Evolutionary conservation across 2,797 vertebrate genomes (phyloP).

Genomic region (Periparus ater): DNA sequence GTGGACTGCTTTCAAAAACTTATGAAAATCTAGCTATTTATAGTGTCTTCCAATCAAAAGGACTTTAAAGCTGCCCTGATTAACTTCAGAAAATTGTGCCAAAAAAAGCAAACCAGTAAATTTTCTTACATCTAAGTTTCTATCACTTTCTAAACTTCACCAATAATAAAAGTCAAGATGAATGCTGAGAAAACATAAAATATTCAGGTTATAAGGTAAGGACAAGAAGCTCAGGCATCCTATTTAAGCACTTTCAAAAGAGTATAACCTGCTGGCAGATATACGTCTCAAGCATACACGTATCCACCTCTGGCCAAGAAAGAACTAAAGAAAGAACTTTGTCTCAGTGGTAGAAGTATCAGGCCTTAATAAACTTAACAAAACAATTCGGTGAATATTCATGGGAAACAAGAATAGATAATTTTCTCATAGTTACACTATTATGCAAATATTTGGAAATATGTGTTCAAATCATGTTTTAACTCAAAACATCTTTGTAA

Average conservation of each 20-base stretch:
- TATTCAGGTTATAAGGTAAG: background rate
- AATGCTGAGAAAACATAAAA: background rate
- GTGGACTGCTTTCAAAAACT: background rate
- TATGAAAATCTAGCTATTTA: background rate
- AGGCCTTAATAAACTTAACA: background rate
- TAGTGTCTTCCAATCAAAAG: background rate
- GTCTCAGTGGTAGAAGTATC: background rate
- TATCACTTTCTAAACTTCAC: background rate
- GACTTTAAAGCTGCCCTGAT: background rate
- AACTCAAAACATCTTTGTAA: background rate
- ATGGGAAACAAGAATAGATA: background rate
- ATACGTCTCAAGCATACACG: background rate
- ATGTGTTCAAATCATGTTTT: background rate
- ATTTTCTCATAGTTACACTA: background rate
- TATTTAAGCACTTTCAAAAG: background rate
- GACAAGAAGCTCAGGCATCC: background rate
- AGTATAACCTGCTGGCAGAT: background rate
- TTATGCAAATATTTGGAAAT: background rate
- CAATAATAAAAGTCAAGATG: background rate
- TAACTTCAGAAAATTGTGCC: background rate
- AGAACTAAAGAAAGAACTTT: background rate
- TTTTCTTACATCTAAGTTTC: background rate
- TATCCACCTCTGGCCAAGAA: background rate
- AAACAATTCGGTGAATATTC: background rate
- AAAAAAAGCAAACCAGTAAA: background rate